Evolutionary conservation across 2,113 vertebrate genomes (phyloP).

Genomic region (Hypocryptadius cinnamomeus): DNA sequence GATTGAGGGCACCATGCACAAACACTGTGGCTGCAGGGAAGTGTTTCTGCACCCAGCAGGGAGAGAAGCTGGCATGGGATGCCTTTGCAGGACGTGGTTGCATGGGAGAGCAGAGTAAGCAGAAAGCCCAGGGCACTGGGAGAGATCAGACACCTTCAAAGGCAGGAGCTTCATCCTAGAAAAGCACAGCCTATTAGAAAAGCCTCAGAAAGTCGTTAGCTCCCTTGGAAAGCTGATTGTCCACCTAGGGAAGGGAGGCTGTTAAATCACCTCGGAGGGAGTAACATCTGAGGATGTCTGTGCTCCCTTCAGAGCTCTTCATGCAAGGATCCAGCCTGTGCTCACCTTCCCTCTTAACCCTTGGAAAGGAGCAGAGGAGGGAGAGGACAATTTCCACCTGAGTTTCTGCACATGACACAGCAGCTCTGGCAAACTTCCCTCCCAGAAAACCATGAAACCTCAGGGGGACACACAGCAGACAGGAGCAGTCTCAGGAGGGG

Average conservation of each 20-base stretch:
- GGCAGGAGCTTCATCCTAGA: neutral
- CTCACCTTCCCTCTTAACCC: neutral
- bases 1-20: neutral
- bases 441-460: neutral
- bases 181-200: neutral
- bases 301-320: neutral
- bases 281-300: neutral
- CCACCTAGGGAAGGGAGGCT: neutral
- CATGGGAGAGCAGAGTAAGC: neutral
- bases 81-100: accelerated
- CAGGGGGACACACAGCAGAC: neutral
- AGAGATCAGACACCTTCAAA: neutral
- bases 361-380: neutral
- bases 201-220: neutral
- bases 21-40: neutral
- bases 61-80: neutral
- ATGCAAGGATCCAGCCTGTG: neutral
- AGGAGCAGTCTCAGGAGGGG: neutral
- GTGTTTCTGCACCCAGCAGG: neutral
- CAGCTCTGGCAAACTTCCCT: neutral
- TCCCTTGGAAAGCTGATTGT: neutral
- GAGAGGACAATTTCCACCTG: neutral
- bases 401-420: neutral
- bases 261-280: neutral
- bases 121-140: neutral